Evolutionary conservation across 2,888 invertebrate species (phyloP), one percentile per base, ranked within the genome.

Genomic region (Chaitophorus viminalis): DNA sequence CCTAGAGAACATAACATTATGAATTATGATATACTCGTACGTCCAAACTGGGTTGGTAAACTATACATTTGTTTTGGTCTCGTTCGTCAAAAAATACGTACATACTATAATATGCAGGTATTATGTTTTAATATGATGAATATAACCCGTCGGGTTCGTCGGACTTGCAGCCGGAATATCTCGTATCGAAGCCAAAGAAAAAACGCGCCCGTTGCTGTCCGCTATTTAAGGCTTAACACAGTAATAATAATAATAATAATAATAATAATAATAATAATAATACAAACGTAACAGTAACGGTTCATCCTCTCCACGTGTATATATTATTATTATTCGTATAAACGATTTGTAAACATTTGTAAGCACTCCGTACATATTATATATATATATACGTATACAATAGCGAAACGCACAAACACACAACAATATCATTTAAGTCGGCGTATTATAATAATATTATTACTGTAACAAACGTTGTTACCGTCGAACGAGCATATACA

Each of bases 351-450:
- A 70, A 70, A 70, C 31, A 70, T 31, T 29, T 31, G 11, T 70
- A 65, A 65, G 65, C n/a, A 29, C n/a, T 65, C 25, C n/a, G 14
- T 46, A 46, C 14, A 14, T 3, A 60, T 60, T 70, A 70, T 31
- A 54, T 21, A 70, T 31, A 31, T 14, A 17, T 31, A 14, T 17
- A 31, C 21, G 74, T 39, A n/a, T n/a, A 74, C 33, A 17, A 21
- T 21, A 29, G 68, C 9, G 36, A 54, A 82, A 33, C 14, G 25
- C 52, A n/a, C 46, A 46, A 36, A 29, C 46, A 72, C 25, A 74
- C n/a, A n/a, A 39, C 25, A 65, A 18, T 52, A 82, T 72, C 70
- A 52, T 70, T 82, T 36, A 74, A 82, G 82, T 82, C 74, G n/a
- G 54, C 18, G 11, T 54, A 82, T 72, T 31, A 52, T 33, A n/a